Conservation (phyloP, 2,888 invertebrate species). For the Meghimatium bilineatum region DNA sequence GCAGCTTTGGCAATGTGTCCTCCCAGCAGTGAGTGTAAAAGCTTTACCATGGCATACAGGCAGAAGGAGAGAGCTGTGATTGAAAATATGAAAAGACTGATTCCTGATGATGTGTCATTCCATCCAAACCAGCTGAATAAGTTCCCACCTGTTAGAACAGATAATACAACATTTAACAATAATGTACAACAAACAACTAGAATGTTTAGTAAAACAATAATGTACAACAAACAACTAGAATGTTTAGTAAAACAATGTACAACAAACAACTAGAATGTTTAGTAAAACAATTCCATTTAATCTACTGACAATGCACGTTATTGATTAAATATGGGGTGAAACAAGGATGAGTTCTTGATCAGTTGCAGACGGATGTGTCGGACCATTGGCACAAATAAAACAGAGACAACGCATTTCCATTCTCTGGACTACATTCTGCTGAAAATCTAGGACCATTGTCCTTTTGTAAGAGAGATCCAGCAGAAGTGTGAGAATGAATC, state of each 20-base stretch:
- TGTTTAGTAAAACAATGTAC: neutral
- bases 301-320: no score
- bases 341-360: no score
- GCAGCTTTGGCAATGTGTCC: constrained; percentile 69
- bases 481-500: no score
- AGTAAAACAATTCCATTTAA: no score
- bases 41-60: constrained; percentile 70
- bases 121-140: constrained; percentile 61
- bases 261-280: neutral
- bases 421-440: no score
- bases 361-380: no score
- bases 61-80: constrained; percentile 65
- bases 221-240: neutral
- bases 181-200: neutral
- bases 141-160: constrained; percentile 53
- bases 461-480: no score
- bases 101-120: constrained; percentile 63
- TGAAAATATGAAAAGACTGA: constrained; percentile 62
- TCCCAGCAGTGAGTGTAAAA: constrained; percentile 66
- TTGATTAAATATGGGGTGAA: no score
- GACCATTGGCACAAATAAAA: no score
- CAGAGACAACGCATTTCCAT: no score
- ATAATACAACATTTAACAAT: neutral
- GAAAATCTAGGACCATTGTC: no score
- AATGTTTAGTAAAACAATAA: neutral